Evolutionary conservation across 2,888 invertebrate genomes (phyloP), one percentile per base, ranked within the genome.

Genomic region (Epinotia bilunana): DNA sequence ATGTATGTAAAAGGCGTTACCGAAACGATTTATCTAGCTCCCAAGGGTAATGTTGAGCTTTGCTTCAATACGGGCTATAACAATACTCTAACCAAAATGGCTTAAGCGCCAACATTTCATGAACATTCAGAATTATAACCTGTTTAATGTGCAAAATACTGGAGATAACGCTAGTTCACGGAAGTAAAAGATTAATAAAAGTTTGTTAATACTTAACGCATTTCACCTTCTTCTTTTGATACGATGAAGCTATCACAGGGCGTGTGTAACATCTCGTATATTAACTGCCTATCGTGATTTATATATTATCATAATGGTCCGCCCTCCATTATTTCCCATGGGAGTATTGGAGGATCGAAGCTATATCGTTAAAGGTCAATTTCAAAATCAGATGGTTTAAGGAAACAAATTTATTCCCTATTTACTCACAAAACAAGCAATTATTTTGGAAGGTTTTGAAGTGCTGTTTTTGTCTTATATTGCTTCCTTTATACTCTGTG

Each of bases 11-110:
- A 62, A 78, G 78, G 78, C 79, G 79, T 78, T 72, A 64, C 79
- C 74, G 68, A 63, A 73, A 71, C 76, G 77, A 82, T 82, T 80
- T 81, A 82, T 80, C 76, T 74, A 68, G 77, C 77, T 79, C 80
- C 78, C 80, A 28, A 33, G 78, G 80, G 81, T 65, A 73, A 78
- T 75, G 58, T 60, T 74, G 74, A 69, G 77, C 68, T 76, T 77
- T 69, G 70, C 53, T 61, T 33, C 70, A 71, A 71, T 71, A 62
- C 61, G 60, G 62, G 9, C 23, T 53, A 53, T 62, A 62, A 39
- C 62, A 33, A 49, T 61, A 49, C 23, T 4, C 3, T 7, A 7
- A 3, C 39, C 28, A 53, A 53, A 71, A 49, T n/a, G 23, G 16
- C 62, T 7, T 71, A 62, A 53, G 49, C 53, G 53, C 33, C 70